Percentiles rank a stretch among this genome's conserved stretches.
These are phyloP conservation scores for Limnephilus auricula DNA, from an alignment of 2,888 invertebrate species.

Conservation along the genomic window DNA sequence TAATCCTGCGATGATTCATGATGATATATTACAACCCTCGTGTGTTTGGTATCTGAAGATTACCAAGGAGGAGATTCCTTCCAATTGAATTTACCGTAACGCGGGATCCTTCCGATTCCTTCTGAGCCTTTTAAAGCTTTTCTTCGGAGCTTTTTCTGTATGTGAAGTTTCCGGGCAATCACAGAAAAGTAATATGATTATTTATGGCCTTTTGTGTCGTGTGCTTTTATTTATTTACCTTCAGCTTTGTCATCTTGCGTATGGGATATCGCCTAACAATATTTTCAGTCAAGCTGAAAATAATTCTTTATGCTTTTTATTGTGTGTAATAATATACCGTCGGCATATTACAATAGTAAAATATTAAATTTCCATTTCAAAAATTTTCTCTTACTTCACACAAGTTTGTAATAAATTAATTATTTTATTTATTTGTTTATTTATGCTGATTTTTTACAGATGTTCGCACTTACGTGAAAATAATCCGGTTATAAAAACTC, in stretches of 20 bases:
- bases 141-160: conserved; percentile 15
- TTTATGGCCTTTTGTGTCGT: conserved; percentile 43
- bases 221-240: conserved; percentile 30
- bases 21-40: conserved; percentile 45
- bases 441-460: too few species aligned
- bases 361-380: not conserved
- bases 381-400: not conserved
- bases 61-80: conserved; percentile 18
- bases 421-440: too few species aligned
- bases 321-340: too few species aligned
- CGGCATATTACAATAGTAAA: not conserved
- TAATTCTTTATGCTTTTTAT: not conserved
- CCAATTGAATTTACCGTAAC: conserved; percentile 46
- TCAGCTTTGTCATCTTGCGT: conserved; percentile 21
- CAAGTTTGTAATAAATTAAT: too few species aligned
- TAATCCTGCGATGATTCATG: conserved; percentile 51
- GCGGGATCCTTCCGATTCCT: conserved; percentile 15
- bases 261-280: not conserved
- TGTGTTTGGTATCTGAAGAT: conserved; percentile 47
- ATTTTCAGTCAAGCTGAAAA: conserved; percentile 2
- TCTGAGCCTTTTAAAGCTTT: conserved; percentile 27
- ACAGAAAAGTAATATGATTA: conserved; percentile 40
- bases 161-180: conserved; percentile 42
- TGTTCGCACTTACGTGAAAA: too few species aligned
- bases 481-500: too few species aligned